Base-by-base conservation (phyloP, 2,113 vertebrate genomes). In the Herpailurus yagouaroundi region DNA sequence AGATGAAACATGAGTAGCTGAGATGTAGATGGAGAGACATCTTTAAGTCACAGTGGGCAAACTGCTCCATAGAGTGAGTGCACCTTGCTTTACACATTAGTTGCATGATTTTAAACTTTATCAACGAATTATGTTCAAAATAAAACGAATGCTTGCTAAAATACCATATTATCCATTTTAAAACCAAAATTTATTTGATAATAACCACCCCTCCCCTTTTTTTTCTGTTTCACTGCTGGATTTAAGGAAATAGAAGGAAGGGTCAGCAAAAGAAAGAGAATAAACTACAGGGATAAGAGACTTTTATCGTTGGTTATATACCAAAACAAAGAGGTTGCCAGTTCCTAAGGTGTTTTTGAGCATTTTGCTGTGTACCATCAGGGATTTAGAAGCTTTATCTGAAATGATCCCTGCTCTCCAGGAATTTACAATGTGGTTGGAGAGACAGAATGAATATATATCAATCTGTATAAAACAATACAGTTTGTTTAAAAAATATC, bases 101-200 rank as follows among this genome's bases (percentile, higher is more conserved):
- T 88, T 92, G 27, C 27, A 1, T 88, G 76, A 80, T 4, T 79
- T 63, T 93, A 83, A 81, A 92, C 69, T 88, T 89, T 90, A 50
- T 50, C 63, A 95, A 64, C 7, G 36, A 50, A 87, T 71, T 95
- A 77, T 89, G 16, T 89, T 97, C 13, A 36, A 92, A 89, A 73
- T 86, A 73, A 96, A 91, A 96, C 16, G 31, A 95, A 52, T 88
- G 31, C 4, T 79, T 92, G 5, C 74, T 81, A 92, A 80, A 86
- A 63, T 76, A 48, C 21, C 29, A 94, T 83, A 93, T 85, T 91
- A 18, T 63, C 0, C 45, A 91, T 97, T 73, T 74, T 48, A 79
- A 89, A 92, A 76, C n/a, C 66, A 55, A 64, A 74, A 73, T 48
- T 27, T 87, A 0, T 89, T 68, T 83, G 33, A 27, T 55, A 63